A percentile compares a stretch with the other conserved stretches of the same genome.
Evolutionary conservation across 2,113 vertebrate genomes (phyloP).

Genomic region (Ceyx margarethae): DNA sequence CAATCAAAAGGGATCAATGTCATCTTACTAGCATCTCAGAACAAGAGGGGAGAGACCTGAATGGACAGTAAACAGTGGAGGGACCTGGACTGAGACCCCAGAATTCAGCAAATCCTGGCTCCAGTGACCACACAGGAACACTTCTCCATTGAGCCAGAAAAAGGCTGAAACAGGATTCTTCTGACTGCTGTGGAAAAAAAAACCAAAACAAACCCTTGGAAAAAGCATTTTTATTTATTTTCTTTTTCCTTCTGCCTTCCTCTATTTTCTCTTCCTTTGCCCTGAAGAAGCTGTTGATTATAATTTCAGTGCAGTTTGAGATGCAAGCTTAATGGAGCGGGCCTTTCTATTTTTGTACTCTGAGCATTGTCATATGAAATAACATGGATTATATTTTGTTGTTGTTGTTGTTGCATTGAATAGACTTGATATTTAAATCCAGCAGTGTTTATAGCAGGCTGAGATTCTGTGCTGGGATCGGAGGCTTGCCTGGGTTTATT

Average conservation of each 20-base stretch:
- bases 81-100: neutral
- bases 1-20: accelerated
- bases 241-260: neutral
- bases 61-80: neutral
- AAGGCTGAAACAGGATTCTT: neutral
- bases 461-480: neutral
- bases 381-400: constrained; percentile 48
- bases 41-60: neutral
- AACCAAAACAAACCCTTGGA: too few species aligned
- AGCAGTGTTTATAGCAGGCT: neutral
- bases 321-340: constrained; percentile 43
- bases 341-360: constrained; percentile 54
- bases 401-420: constrained; percentile 28
- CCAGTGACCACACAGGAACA: too few species aligned
- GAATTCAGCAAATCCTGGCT: neutral
- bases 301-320: constrained; percentile 56
- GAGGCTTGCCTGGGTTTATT: neutral
- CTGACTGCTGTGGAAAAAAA: neutral
- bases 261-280: constrained; percentile 25
- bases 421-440: constrained; percentile 41
- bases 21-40: neutral
- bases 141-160: neutral
- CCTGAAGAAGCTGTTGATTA: constrained; percentile 62
- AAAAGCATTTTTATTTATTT: accelerated
- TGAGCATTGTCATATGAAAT: constrained; percentile 53